These are phyloP conservation scores for Leptodactylus fallax DNA, from an alignment of 2,797 vertebrate species.

Conservation along the genomic window DNA sequence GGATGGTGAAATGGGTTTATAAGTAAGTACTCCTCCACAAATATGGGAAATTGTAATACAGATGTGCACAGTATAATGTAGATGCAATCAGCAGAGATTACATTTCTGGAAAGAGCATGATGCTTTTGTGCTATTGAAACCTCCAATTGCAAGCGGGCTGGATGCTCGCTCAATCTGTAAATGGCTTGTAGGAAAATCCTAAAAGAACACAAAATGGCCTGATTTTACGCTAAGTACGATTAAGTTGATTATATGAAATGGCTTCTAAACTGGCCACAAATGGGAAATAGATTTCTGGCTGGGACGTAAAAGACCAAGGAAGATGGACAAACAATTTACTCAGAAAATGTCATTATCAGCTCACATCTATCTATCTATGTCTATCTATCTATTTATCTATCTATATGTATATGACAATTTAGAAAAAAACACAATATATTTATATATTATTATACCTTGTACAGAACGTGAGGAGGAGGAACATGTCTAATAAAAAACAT, in stretches of 20 bases:
- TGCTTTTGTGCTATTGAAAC: constrained; percentile 61
- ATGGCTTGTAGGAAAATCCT: constrained; percentile 49
- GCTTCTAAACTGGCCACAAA: constrained; percentile 47
- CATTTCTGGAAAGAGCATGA: constrained; percentile 49
- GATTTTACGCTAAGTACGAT: constrained; percentile 47
- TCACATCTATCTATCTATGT: too few species aligned
- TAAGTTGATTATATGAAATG: constrained; percentile 56
- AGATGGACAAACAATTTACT: not conserved
- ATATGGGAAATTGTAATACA: constrained; percentile 60
- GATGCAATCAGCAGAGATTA: constrained; percentile 62
- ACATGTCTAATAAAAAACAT: too few species aligned
- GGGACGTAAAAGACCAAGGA: constrained; percentile 23
- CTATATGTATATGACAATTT: too few species aligned
- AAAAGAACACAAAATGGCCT: constrained; percentile 55
- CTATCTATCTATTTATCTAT: too few species aligned
- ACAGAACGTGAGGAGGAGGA: too few species aligned
- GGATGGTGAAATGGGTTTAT: constrained; percentile 58
- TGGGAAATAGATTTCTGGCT: constrained; percentile 33
- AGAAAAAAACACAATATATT: too few species aligned
- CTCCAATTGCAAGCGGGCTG: constrained; percentile 44
- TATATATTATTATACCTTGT: too few species aligned
- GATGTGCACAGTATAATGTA: constrained; percentile 62
- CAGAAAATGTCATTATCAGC: too few species aligned
- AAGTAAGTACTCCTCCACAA: constrained; percentile 58
- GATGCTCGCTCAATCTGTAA: constrained; percentile 49